Evolutionary conservation across 2,888 invertebrate species (phyloP), one percentile per base, ranked within the genome.

Genomic region (Mesochorus sp.): DNA sequence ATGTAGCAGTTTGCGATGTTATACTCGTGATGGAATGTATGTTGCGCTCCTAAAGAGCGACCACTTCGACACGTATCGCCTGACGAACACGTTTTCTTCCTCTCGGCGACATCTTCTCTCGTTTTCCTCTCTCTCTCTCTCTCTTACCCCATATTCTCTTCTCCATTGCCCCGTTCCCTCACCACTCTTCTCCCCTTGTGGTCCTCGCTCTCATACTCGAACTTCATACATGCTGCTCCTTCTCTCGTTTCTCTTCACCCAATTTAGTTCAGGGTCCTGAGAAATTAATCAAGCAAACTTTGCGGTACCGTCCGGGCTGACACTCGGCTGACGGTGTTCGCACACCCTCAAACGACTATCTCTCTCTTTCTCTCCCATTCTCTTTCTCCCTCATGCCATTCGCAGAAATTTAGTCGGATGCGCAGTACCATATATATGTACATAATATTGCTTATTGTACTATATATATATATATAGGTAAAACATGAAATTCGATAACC

Each of bases 221-320:
- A 6, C 14, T 12, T 1, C 17, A 37, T 21, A 4, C 37, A 34
- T 47, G 21, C 1, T 1, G 19, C n/a, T 12, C 34, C 49, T 55
- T 19, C 34, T 26, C 17, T 39, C 51, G 67, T 37, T 61, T 59
- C 73, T 57, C 51, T 57, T 59, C 67, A 44, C 61, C 67, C 79
- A 76, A 81, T 80, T 79, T 82, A 82, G 76, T 81, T 79, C 67
- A 49, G 73, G 61, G 73, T 39, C 68, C 78, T 70, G 74, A 55
- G 73, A 81, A 82, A 83, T 83, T 84, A 82, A 81, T 84, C 81
- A 81, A 82, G 76, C 79, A 81, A 81, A 83, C 81, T 83, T 83
- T 74, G 71, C 76, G 72, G 68, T 57, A 42, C 55, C 28, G 44
- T n/a, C 59, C 53, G 47, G 51, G 66, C 67, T 73, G 75, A 73